Percentiles rank a stretch among this genome's conserved stretches.
These are phyloP conservation scores for Notolabrus celidotus DNA, from an alignment of 2,797 vertebrate genomes.

Conservation along the genomic window DNA sequence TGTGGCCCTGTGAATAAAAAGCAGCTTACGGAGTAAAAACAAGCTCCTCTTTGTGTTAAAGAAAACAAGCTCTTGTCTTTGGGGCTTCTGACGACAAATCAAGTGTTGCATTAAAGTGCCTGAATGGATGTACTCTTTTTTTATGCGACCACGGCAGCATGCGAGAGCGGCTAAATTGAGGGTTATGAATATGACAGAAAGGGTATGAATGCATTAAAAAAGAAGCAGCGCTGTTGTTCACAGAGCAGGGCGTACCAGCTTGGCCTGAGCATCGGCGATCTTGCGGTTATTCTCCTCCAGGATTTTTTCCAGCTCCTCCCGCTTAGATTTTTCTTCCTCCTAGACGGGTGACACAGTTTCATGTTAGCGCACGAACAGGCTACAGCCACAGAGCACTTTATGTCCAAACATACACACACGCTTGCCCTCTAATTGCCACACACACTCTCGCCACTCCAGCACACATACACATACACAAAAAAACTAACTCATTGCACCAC, in stretches of 20 bases:
- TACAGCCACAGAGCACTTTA: conserved; percentile 46
- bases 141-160: neutral
- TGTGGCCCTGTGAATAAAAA: neutral
- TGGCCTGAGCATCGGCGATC: conserved; percentile 99
- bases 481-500: conserved; percentile 54
- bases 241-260: conserved; percentile 88
- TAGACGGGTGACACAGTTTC: conserved; percentile 92
- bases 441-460: conserved; percentile 15
- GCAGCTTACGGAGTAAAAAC: neutral
- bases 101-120: neutral
- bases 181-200: conserved; percentile 10
- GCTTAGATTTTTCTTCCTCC: conserved; percentile 99
- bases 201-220: neutral
- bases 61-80: neutral
- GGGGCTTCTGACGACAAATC: neutral
- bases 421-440: conserved; percentile 27
- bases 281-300: conserved; percentile 99
- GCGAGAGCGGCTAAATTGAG: neutral
- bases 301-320: conserved; percentile 99
- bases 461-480: conserved; percentile 32
- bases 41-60: neutral
- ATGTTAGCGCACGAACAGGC: conserved; percentile 91
- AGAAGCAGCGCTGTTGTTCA: neutral
- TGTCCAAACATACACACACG: conserved; percentile 28
- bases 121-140: neutral